Conservation (phyloP, 2,113 vertebrate genomes). For the Thalassoma bifasciatum region DNA sequence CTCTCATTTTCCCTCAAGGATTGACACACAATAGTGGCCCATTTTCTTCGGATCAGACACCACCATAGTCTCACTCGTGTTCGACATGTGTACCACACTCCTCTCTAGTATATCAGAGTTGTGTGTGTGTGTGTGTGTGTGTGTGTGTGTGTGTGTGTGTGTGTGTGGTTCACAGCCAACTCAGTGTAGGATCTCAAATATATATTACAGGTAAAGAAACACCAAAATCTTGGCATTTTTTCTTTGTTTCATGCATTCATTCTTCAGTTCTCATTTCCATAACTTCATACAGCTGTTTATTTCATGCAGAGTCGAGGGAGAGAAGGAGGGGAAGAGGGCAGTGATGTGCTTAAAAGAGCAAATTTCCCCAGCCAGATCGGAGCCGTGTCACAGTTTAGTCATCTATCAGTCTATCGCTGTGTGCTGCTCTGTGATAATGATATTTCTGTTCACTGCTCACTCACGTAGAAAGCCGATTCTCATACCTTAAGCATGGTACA, state of each 20-base stretch:
- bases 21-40: conserved; percentile 55
- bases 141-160: conserved; percentile 5
- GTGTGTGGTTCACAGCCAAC: background rate
- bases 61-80: conserved; percentile 2
- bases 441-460: conserved; percentile 46
- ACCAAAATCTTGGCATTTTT: background rate
- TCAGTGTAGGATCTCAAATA: conserved; percentile 21
- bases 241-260: conserved; percentile 28
- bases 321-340: conserved; percentile 50
- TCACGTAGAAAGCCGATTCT: conserved; percentile 35
- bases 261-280: conserved; percentile 46
- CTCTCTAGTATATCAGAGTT: background rate
- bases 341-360: conserved; percentile 54
- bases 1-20: conserved; percentile 50
- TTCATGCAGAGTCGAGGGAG: conserved; percentile 9
- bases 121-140: conserved; percentile 10
- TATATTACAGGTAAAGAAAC: conserved; percentile 20
- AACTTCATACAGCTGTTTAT: conserved; percentile 51
- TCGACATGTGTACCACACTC: conserved; percentile 26
- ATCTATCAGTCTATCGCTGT: conserved; percentile 26
- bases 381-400: conserved; percentile 28
- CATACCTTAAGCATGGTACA: conserved; percentile 55
- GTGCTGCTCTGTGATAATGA: conserved; percentile 21
- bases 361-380: conserved; percentile 32
- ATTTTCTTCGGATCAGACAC: conserved; percentile 51